Conservation (phyloP, 1,140 invertebrate genomes). For the Rhynchophorus ferrugineus region DNA sequence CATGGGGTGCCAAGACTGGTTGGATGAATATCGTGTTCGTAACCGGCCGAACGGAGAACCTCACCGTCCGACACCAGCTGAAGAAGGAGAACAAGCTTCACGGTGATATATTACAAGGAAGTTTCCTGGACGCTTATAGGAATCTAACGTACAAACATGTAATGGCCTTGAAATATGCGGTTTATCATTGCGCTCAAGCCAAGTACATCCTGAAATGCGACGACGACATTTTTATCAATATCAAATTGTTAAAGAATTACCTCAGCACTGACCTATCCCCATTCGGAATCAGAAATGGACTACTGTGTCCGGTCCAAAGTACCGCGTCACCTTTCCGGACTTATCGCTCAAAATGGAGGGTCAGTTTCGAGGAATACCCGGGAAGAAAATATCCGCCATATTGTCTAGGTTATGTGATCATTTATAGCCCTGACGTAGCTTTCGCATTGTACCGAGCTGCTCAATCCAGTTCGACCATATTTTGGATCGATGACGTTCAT, state of each 20-base stretch:
- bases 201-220: conserved; percentile 71
- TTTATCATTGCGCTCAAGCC: conserved; percentile 58
- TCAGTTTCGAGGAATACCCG: conserved; percentile 60
- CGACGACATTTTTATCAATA: conserved; percentile 73
- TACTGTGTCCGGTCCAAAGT: conserved; percentile 50
- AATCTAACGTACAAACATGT: conserved; percentile 86
- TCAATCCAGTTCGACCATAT: conserved; percentile 53
- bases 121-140: conserved; percentile 69
- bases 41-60: conserved; percentile 51
- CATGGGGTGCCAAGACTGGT: conserved; percentile 51
- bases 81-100: conserved; percentile 52
- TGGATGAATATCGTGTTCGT: conserved; percentile 57
- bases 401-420: conserved; percentile 66
- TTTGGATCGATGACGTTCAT: conserved; percentile 84
- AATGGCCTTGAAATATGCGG: conserved; percentile 75
- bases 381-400: conserved; percentile 54
- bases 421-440: conserved; percentile 65
- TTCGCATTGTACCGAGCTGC: conserved; percentile 56
- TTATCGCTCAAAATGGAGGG: conserved; percentile 70
- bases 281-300: conserved; percentile 49
- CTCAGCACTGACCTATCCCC: conserved; percentile 49
- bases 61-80: conserved; percentile 43
- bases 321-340: conserved; percentile 50
- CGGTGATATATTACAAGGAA: conserved; percentile 70
- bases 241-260: conserved; percentile 55